Base-by-base conservation (phyloP, 2,113 vertebrate genomes). In the Elephas maximus region DNA sequence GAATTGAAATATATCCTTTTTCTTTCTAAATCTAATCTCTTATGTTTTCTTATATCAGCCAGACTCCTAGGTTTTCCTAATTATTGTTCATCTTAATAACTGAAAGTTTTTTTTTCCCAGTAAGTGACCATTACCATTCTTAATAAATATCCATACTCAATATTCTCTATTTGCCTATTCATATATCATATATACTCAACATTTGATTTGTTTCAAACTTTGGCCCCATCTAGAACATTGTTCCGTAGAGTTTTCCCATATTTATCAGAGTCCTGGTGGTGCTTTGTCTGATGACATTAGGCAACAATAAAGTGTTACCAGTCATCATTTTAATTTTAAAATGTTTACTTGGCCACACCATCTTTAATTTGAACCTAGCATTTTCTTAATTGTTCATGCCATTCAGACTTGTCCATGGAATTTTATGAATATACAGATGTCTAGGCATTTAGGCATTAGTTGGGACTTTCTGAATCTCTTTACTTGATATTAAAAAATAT, bases 331-430 rank as follows among this genome's bases (percentile, higher is more conserved):
- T 67, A 95, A 7, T 96, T 65, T 86, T 94, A 77, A 84, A 96
- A 88, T 85, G 41, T 65, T 86, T 48, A 33, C 65, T 86, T 69
- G 10, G 5, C 74, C 44, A n/a, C 20, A 94, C 20, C 18, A 90
- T 88, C 82, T 79, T 91, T 91, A 63, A 69, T 93, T 95, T 87
- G 87, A 97, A 92, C 81, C 18, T 84, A 71, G 57, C 33, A 92
- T 71, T 77, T 95, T 95, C 28, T 92, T 93, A 88, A 45, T 74
- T 81, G 60, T 82, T 23, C 84, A 88, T 95, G 63, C 26, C 97
- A 30, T 62, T 95, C 57, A 92, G 45, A 90, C 9, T 90, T 95
- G 3, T 80, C 26, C 12, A 20, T 94, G 37, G 48, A 81, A 21
- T 76, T 92, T 81, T 78, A 17, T 94, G 67, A 95, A 87, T 87